A percentile compares a stretch with the other conserved stretches of the same genome.
These are phyloP conservation scores for Astyanax mexicanus DNA, from an alignment of 2,797 vertebrate species.

Conservation along the genomic window DNA sequence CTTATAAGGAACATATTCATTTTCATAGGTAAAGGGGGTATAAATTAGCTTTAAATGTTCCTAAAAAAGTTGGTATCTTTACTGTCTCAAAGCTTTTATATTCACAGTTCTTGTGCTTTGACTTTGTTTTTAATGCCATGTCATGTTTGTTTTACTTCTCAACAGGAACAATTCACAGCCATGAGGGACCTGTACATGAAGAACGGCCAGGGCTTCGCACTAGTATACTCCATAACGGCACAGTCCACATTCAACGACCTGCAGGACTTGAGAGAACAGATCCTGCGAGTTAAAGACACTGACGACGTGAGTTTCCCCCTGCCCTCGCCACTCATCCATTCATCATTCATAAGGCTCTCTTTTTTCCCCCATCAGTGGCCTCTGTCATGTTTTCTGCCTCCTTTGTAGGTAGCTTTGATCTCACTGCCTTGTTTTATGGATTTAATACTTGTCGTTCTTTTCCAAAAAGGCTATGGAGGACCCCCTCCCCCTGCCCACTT, in stretches of 20 bases:
- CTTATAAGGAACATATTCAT: too few species aligned
- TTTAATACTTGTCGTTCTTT: not conserved
- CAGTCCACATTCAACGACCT: constrained; percentile 91
- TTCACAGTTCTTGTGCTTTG: too few species aligned
- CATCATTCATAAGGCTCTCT: not conserved
- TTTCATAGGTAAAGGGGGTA: too few species aligned
- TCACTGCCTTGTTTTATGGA: not conserved
- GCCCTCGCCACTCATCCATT: not conserved
- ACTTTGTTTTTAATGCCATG: too few species aligned
- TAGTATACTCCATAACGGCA: constrained; percentile 92
- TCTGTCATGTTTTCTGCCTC: not conserved
- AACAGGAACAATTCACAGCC: constrained; percentile 90
- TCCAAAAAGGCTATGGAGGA: not conserved
- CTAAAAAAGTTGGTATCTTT: too few species aligned
- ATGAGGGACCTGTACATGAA: constrained; percentile 94
- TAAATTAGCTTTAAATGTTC: too few species aligned
- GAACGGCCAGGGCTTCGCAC: constrained; percentile 90
- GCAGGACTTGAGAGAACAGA: constrained; percentile 90
- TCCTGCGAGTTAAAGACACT: constrained; percentile 91
- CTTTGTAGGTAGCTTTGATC: constrained; percentile 19
- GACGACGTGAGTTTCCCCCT: constrained; percentile 82
- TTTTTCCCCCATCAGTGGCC: not conserved
- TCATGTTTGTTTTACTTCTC: not conserved
- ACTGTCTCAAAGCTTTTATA: too few species aligned
- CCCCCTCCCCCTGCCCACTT: not conserved